Base-by-base conservation (phyloP, 2,113 vertebrate species). In the Tympanuchus pallidicinctus region DNA sequence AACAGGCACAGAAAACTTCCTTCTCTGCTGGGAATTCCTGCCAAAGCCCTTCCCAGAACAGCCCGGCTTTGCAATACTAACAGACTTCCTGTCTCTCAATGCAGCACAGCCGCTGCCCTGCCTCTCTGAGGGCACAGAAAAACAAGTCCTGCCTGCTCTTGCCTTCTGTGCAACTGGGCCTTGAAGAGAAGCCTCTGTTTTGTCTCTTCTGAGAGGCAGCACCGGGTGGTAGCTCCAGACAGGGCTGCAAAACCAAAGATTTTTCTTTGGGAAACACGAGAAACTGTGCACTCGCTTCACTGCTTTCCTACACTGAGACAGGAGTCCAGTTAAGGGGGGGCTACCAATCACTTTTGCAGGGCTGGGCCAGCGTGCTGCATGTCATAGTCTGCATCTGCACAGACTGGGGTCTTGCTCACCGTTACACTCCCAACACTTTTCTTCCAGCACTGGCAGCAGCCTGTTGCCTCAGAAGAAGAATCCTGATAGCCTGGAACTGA, bases 391-490 rank as follows among this genome's bases (percentile, higher is more conserved):
- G 3, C 48, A 25, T 11, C 10, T 30, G 34, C 15, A 27, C 0
- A 19, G 9, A 38, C 16, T 50, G 21, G 40, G 48, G 11, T 67
- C 25, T n/a, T 25, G 18, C 74, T 88, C 74, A 65, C 24, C 3
- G 0, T 2, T 10, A 98, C 98, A 5, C 89, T 98, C 28, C 96
- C 19, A 19, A 8, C 40, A 30, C 56, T 50, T 65, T 13, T 76
- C 50, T 28, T 77, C 56, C 72, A 99, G 98, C 97, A 98, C 98
- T 3, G 99, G 99, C 75, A 99, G 99, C 97, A 99, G 99, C 96
- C 71, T 99, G 95, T 99, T 99, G 99, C 99, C 99, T 30, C 99
- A 99, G 98, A 99, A 99, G 98, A 99, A 99, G 98, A 99, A 99
- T 17, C 98, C 99, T 0, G 99, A 99, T 93, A 99, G 99, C 57